Evolutionary conservation across 2,888 invertebrate genomes (phyloP).

Genomic region (Cataglyphis cursor): DNA sequence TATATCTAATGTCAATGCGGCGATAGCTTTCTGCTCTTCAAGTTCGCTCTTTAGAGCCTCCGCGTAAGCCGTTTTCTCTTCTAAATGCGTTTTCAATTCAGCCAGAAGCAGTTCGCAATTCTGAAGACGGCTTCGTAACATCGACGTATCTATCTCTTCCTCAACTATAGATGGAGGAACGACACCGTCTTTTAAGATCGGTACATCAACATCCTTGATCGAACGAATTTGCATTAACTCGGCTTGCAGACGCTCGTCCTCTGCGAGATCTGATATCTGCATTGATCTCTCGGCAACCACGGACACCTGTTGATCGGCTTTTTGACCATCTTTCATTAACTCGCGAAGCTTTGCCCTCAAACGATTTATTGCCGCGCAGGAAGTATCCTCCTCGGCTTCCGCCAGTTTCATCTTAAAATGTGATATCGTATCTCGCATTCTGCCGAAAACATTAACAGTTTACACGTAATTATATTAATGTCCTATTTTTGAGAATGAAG

Average conservation of each 20-base stretch:
- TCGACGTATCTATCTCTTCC: slow-evolving; percentile 63
- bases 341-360: slow-evolving; percentile 81
- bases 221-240: slow-evolving; percentile 50
- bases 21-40: slow-evolving; percentile 56
- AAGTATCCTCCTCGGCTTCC: slow-evolving; percentile 79
- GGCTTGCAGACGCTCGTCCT: slow-evolving; percentile 69
- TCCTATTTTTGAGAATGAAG: slow-evolving; percentile 31
- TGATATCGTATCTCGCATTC: slow-evolving; percentile 78
- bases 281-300: slow-evolving; percentile 80
- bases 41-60: slow-evolving; percentile 62
- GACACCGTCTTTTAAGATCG: slow-evolving; percentile 7
- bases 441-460: slow-evolving; percentile 60
- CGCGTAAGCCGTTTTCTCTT: slow-evolving; percentile 74
- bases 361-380: slow-evolving; percentile 81
- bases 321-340: slow-evolving; percentile 79
- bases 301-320: slow-evolving; percentile 76
- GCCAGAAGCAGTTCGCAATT: slow-evolving; percentile 60
- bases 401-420: slow-evolving; percentile 77
- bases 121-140: slow-evolving; percentile 55
- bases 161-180: slow-evolving; percentile 39
- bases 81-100: slow-evolving; percentile 72
- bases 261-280: slow-evolving; percentile 78
- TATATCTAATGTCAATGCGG: slow-evolving; percentile 68
- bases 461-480: slow-evolving; percentile 47
- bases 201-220: slow-evolving; percentile 15